Evolutionary conservation across 2,888 invertebrate species (phyloP), one percentile per base, ranked within the genome.

Genomic region (Oscheius sp.): DNA sequence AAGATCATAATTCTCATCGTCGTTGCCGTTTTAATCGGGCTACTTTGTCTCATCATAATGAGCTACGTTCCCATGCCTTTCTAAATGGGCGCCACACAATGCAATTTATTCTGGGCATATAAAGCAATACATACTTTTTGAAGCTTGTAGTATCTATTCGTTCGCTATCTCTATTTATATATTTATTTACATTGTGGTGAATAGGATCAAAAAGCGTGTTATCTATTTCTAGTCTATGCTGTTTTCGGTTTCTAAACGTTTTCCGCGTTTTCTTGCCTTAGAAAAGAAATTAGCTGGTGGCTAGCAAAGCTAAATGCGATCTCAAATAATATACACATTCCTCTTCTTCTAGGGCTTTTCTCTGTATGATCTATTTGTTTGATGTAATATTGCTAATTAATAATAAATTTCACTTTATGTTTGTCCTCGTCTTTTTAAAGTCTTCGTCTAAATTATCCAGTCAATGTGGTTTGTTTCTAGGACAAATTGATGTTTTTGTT

Each of bases 1-100:
- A 94, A 94, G 92, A 94, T 94, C 89, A 94, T 94, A 93, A 94
- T 94, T 90, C 92, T 94, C 92, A 93, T 94, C 91, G 94, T 94
- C 91, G 92, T 94, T 90, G 92, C 93, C 89, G 92, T 94, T 89
- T 92, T 94, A 89, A 92, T 93, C 89, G 92, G 93, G 89, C 92
- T 94, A 89, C 89, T 92, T 83, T 91, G 91, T 84, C 75, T 86
- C 21, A 80, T 84, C 43, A 59, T 84, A 18, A 74, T 84, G 72
- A 72, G 76, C 64, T 78, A 75, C 66, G 63, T 82, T 6, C 83
- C 83, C 18, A 84, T 75, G 64, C 83, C 83, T 7, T 83, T 83
- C 76, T 83, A 72, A 66, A 21, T 45, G 25, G 2, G 49, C 49
- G 43, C 61, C 58, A 58, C 27, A 58, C 13, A 27, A 27, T 3